Evolutionary conservation across 1,140 invertebrate species (phyloP), one percentile per base, ranked within the genome.

Genomic region (Bombus pascuorum): DNA sequence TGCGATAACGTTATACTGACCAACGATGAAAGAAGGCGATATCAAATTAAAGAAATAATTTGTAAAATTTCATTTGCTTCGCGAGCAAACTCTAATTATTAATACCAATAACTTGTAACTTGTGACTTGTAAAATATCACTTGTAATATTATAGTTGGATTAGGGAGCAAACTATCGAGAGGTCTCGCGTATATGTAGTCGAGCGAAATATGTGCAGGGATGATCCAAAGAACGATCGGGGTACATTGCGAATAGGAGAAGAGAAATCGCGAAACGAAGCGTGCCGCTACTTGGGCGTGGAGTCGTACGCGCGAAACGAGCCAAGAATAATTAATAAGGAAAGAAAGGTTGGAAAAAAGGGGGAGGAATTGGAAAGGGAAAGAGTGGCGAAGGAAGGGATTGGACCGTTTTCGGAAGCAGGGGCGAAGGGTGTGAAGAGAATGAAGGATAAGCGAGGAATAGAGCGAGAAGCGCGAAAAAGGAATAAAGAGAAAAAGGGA

Each of bases 241-340:
- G 12, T 39, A 71, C 4, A 0, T 22, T 13, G 4, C 25, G 10
- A 39, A 37, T 3, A 10, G 47, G 8, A 10, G 37, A 10, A 53
- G 25, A 8, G 42, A 37, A 57, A 28, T 71, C 44, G 44, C 32
- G 39, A 73, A 28, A 39, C 22, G 25, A 65, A 74, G 62, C 70
- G 39, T 37, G 13, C 3, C 0, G 53, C 22, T 18, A 34, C 70
- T 44, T 28, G 37, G 68, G 1, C 68, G 66, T 22, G 6, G 22
- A 73, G n/a, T 73, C 79, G 53, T 59, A 25, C n/a, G 34, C 44
- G 73, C 34, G 73, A 57, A 71, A 77, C 74, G 74, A 77, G 34
- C 74, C 82, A 42, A 70, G 66, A 79, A 57, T 77, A 76, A 76
- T 77, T 70, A 44, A 84, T 84, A 83, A 57, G 39, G n/a, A 44